phyloP scores from a whole-genome alignment of 2,888 invertebrate species.

The Marronus borbonicus region DNA sequence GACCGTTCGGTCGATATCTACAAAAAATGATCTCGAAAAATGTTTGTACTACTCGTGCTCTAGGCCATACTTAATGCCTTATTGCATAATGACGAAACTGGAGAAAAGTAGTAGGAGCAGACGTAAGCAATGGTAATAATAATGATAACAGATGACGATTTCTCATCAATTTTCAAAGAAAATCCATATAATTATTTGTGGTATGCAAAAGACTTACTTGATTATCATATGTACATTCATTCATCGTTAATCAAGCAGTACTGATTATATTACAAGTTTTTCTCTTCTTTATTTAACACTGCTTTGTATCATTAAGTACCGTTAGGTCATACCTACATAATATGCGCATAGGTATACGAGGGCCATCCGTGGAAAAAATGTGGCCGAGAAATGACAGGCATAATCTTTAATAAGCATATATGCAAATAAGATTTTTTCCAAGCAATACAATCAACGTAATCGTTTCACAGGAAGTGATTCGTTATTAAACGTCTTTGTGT shows the following conservation, averaged over 20 bases:
- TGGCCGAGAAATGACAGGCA: conserved; percentile 33
- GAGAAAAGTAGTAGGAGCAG: conserved; percentile 6
- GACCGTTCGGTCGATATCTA: conserved; percentile 22
- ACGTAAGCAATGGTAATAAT: background rate
- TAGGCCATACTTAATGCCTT: conserved; percentile 18
- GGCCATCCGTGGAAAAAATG: conserved; percentile 20
- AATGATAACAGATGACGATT: background rate
- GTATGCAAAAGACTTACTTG: background rate
- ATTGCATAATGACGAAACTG: conserved; percentile 16
- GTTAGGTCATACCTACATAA: background rate
- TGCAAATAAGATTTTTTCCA: conserved; percentile 40
- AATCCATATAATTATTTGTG: background rate
- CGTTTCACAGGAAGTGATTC: conserved; percentile 44
- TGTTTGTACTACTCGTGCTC: background rate
- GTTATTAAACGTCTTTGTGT: conserved; percentile 39
- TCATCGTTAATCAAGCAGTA: too few species aligned
- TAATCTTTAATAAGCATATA: conserved; percentile 36
- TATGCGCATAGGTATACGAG: too few species aligned
- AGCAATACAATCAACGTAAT: conserved; percentile 30
- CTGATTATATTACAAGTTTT: too few species aligned
- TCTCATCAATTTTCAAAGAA: background rate
- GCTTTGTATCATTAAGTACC: background rate
- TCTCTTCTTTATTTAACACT: too few species aligned
- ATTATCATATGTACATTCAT: background rate
- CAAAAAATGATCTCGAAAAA: conserved; percentile 30